A percentile compares a stretch with the other conserved stretches of the same genome.
These are phyloP conservation scores for Apodemia zela DNA, from an alignment of 2,888 invertebrate species.

Conservation along the genomic window DNA sequence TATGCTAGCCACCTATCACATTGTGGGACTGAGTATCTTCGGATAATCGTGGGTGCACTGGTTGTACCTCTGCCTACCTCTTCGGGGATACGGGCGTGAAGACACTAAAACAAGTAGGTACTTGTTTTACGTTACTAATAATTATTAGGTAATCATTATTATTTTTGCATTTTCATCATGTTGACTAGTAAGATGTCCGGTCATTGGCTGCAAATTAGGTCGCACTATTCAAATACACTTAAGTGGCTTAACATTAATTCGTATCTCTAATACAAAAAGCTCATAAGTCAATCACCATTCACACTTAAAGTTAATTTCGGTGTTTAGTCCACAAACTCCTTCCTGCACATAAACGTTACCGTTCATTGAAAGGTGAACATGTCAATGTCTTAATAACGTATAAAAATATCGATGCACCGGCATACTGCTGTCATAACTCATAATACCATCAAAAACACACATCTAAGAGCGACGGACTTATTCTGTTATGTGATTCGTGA, in stretches of 20 bases:
- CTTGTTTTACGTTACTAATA: too few species aligned
- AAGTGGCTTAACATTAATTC: background rate
- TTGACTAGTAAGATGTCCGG: slow-evolving; percentile 1
- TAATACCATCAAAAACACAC: slow-evolving; percentile 28
- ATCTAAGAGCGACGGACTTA: slow-evolving; percentile 31
- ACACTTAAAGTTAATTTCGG: background rate
- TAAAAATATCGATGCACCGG: slow-evolving; percentile 35
- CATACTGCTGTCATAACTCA: slow-evolving; percentile 36
- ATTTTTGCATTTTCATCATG: background rate
- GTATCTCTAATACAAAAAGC: background rate
- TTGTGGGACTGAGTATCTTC: too few species aligned
- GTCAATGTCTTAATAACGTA: slow-evolving; percentile 35
- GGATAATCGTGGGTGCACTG: too few species aligned
- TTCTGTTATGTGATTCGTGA: slow-evolving; percentile 40
- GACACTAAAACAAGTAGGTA: too few species aligned
- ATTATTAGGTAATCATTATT: too few species aligned
- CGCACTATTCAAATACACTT: background rate
- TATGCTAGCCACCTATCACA: too few species aligned
- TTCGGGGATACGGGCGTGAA: too few species aligned
- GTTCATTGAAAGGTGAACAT: slow-evolving; percentile 32
- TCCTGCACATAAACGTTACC: slow-evolving; percentile 22
- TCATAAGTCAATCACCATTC: slow-evolving; percentile 2
- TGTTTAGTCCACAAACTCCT: slow-evolving; percentile 25
- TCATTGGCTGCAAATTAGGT: slow-evolving; percentile 4
- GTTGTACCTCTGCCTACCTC: too few species aligned